These are phyloP conservation scores for Eupithecia vulgata DNA, from an alignment of 2,888 invertebrate species.

Conservation along the genomic window DNA sequence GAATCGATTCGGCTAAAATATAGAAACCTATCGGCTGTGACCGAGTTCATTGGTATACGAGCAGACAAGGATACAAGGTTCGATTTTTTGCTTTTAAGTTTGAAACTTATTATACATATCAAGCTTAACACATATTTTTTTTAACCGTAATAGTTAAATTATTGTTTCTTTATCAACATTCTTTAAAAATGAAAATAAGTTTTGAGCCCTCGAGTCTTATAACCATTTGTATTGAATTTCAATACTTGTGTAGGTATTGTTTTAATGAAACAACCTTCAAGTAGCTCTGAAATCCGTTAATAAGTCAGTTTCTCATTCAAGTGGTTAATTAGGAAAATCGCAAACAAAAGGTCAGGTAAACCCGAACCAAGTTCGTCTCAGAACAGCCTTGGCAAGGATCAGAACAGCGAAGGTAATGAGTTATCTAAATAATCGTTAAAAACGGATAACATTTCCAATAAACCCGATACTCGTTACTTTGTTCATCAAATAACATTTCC, in stretches of 20 bases:
- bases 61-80: not conserved
- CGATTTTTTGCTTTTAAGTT: not conserved
- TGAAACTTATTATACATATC: not conserved
- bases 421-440: not conserved
- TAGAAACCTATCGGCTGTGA: not conserved
- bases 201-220: not conserved
- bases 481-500: conserved; percentile 25
- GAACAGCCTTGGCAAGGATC: not conserved
- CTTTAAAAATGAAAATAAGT: not conserved
- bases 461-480: conserved; percentile 21
- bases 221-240: not conserved
- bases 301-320: not conserved
- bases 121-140: not conserved
- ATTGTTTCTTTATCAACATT: not conserved
- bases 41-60: not conserved
- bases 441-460: conserved; percentile 12
- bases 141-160: not conserved
- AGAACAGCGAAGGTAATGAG: not conserved
- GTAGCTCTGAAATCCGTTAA: conserved; percentile 1
- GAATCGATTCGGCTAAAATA: conserved; percentile 57
- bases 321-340: not conserved
- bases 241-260: conserved; percentile 4
- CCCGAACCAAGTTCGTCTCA: not conserved
- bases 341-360: not conserved
- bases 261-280: not conserved